phyloP scores from a whole-genome alignment of 2,888 invertebrate genomes.

The Tiphia femorata region DNA sequence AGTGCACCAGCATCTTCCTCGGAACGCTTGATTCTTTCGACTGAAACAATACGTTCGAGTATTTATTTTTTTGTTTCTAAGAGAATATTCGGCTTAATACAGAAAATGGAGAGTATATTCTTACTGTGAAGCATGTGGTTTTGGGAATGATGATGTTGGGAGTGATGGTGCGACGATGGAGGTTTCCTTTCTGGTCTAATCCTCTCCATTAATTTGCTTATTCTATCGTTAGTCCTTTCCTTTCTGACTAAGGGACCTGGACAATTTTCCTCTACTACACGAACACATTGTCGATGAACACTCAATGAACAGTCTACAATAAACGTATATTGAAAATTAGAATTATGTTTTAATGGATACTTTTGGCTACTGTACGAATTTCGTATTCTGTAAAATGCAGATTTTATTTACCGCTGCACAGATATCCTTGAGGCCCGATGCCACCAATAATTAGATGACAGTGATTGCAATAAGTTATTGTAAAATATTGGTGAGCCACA shows the following conservation, averaged over 20 bases:
- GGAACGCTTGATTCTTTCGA: constrained; percentile 65
- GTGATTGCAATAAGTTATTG: constrained; percentile 92
- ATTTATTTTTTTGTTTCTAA: background rate
- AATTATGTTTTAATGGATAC: background rate
- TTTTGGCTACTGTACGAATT: background rate
- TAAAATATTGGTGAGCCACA: constrained; percentile 88
- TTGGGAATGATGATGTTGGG: constrained; percentile 56
- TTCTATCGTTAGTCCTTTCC: constrained; percentile 78
- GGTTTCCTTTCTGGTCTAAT: constrained; percentile 71
- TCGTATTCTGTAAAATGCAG: background rate
- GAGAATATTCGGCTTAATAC: background rate
- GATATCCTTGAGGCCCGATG: constrained; percentile 96
- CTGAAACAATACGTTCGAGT: constrained; percentile 48
- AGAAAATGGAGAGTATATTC: constrained; percentile 13
- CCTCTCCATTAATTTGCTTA: constrained; percentile 82
- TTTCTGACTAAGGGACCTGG: constrained; percentile 77
- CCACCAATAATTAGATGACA: constrained; percentile 95
- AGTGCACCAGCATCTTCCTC: constrained; percentile 59
- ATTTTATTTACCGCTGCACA: constrained; percentile 83
- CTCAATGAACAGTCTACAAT: constrained; percentile 87
- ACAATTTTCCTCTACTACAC: constrained; percentile 84
- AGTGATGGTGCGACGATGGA: constrained; percentile 68
- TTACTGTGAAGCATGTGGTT: constrained; percentile 58
- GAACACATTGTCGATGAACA: constrained; percentile 87
- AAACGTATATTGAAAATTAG: background rate